Conservation (phyloP, 2,113 vertebrate genomes). For the Centropus unirufus region DNA sequence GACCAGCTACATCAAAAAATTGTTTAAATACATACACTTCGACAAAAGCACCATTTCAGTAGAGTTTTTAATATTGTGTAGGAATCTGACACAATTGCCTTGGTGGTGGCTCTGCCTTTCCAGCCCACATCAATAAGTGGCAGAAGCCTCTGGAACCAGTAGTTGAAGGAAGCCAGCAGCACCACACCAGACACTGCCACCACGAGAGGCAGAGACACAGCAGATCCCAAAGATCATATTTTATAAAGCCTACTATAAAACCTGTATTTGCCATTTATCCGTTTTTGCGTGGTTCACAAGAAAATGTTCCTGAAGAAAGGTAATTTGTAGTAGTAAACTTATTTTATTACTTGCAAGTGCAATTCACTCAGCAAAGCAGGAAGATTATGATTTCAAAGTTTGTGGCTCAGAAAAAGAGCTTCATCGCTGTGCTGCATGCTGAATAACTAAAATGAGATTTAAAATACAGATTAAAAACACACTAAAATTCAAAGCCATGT, state of each 20-base stretch:
- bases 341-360: neutral
- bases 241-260: neutral
- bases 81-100: neutral
- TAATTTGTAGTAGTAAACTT: neutral
- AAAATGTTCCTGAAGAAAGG: neutral
- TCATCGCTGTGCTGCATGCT: neutral
- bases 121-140: neutral
- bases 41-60: neutral
- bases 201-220: neutral
- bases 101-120: neutral
- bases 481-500: neutral
- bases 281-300: neutral
- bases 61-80: neutral
- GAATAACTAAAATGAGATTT: neutral
- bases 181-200: neutral
- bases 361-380: neutral
- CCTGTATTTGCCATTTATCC: neutral
- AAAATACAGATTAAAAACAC: neutral
- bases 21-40: neutral
- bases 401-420: neutral
- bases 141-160: neutral
- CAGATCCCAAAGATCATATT: rapidly evolving
- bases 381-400: neutral
- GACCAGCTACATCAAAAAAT: neutral
- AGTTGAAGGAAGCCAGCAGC: neutral